Percentiles rank a stretch among this genome's conserved stretches.
Evolutionary conservation across 2,888 invertebrate species (phyloP).

Genomic region (Rhodophaea formosa): DNA sequence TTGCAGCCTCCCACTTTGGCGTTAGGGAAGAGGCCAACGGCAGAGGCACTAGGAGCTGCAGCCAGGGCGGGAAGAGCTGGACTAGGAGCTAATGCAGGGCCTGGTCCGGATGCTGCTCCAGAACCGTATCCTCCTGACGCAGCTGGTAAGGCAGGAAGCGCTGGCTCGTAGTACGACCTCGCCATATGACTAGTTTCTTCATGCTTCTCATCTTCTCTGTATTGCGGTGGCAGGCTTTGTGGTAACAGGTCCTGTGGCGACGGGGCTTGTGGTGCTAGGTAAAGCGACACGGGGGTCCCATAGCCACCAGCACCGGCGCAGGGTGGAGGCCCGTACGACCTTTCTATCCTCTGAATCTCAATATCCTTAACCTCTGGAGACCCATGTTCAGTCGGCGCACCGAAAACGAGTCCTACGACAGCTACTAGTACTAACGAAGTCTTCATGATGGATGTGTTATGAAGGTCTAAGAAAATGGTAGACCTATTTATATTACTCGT

Average conservation of each 20-base stretch:
- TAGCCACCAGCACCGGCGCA: conserved; percentile 5
- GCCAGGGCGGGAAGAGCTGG: not conserved
- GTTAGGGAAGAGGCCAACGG: conserved; percentile 36
- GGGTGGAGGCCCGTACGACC: conserved; percentile 22
- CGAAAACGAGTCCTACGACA: conserved; percentile 27
- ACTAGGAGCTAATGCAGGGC: not conserved
- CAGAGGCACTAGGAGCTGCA: conserved; percentile 19
- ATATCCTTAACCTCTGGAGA: conserved; percentile 12
- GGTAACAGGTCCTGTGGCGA: not conserved
- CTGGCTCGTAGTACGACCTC: conserved; percentile 21
- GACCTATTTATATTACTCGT: conserved; percentile 27
- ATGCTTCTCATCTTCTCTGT: conserved; percentile 1
- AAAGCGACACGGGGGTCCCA: not conserved
- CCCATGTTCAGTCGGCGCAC: conserved; percentile 29
- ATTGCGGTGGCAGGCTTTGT: not conserved
- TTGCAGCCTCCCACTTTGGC: conserved; percentile 35
- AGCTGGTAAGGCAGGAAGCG: not conserved
- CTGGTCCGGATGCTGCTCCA: not conserved
- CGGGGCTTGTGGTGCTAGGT: conserved; percentile 5
- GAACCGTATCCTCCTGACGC: not conserved
- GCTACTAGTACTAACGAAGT: conserved; percentile 27
- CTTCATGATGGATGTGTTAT: conserved; percentile 33
- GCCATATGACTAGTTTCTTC: conserved; percentile 19
- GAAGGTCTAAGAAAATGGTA: conserved; percentile 5
- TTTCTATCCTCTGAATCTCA: conserved; percentile 25